Percentiles rank a stretch among this genome's conserved stretches.
Evolutionary conservation across 2,888 invertebrate genomes (phyloP).

Genomic region (Cheilosia variabilis): DNA sequence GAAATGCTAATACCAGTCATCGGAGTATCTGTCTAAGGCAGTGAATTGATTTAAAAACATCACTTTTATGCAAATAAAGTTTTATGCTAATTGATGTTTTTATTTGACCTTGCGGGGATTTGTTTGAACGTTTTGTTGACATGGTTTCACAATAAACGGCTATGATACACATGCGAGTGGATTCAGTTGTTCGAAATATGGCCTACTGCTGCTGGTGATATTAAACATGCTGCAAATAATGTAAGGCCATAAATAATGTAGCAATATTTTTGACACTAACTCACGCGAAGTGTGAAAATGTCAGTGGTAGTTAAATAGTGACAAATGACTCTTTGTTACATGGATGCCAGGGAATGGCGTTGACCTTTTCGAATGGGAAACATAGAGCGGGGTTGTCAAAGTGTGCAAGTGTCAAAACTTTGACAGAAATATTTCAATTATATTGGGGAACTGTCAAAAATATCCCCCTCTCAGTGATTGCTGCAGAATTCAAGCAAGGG

Average conservation of each 20-base stretch:
- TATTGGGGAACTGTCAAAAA: too few relatives aligned
- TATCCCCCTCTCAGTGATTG: too few relatives aligned
- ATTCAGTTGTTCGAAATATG: background rate
- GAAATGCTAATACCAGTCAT: conserved; percentile 18
- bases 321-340: too few relatives aligned
- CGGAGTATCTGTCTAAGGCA: conserved; percentile 2
- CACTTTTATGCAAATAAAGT: conserved; percentile 35
- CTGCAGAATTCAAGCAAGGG: too few relatives aligned
- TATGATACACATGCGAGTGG: background rate
- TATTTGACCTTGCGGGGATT: conserved; percentile 16
- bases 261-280: background rate
- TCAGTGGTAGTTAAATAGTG: too few relatives aligned
- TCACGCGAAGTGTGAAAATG: background rate
- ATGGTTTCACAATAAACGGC: conserved; percentile 24
- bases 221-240: background rate
- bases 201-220: background rate
- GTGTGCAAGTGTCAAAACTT: too few relatives aligned
- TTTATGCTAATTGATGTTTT: conserved; percentile 32
- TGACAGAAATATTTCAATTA: too few relatives aligned
- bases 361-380: too few relatives aligned
- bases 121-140: conserved; percentile 14
- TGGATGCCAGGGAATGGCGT: too few relatives aligned
- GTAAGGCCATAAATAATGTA: too few relatives aligned
- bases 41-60: conserved; percentile 24
- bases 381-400: too few relatives aligned